Conservation (phyloP, 1,140 invertebrate species). For the Kradibia gibbosae region DNA sequence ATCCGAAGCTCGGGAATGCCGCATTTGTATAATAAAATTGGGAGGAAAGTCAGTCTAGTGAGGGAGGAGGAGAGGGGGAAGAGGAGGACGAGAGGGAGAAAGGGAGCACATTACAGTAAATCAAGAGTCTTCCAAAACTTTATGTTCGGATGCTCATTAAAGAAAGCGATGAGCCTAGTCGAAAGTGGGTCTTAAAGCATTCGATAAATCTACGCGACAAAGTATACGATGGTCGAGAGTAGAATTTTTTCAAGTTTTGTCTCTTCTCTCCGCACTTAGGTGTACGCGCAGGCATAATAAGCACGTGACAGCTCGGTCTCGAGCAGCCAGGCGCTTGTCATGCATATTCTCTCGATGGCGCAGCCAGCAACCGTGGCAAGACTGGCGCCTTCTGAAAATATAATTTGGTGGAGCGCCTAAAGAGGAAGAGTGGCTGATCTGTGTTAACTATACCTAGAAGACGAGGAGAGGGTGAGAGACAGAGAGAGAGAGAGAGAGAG, state of each 20-base stretch:
- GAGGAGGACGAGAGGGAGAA: background rate
- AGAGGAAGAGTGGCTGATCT: conserved; percentile 9
- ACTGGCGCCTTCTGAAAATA: conserved; percentile 51
- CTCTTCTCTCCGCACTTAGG: background rate
- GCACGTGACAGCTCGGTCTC: background rate
- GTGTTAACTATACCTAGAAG: conserved; percentile 8
- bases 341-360: background rate
- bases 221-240: background rate
- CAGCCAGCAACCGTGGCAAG: background rate
- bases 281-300: background rate
- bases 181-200: background rate
- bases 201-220: background rate
- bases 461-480: conserved; percentile 10
- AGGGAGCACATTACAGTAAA: background rate
- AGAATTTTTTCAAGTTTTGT: conserved; percentile 6
- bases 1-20: too few species aligned
- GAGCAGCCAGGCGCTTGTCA: background rate
- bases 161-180: background rate
- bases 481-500: conserved; percentile 4
- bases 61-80: conserved; percentile 11
- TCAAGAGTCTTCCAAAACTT: background rate
- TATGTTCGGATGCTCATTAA: background rate
- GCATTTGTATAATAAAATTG: too few species aligned
- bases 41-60: too few species aligned
- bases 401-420: conserved; percentile 34